These are phyloP conservation scores for Glossophaga mutica DNA, from an alignment of 2,797 vertebrate genomes.

Conservation along the genomic window DNA sequence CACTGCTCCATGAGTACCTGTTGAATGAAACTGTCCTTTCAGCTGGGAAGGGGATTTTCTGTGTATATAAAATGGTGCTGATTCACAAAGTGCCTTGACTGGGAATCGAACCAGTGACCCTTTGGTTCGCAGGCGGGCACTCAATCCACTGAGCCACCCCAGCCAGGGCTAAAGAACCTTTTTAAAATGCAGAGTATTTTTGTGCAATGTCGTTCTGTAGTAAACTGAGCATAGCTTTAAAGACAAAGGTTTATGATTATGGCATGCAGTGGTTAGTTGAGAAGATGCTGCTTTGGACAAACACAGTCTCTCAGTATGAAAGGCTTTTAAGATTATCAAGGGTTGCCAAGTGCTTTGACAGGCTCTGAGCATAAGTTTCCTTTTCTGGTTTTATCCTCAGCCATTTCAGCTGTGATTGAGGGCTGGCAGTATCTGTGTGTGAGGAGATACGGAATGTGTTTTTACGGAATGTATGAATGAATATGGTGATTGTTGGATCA, in stretches of 20 bases:
- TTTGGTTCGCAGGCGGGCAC: too few relatives aligned
- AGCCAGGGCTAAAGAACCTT: neutral
- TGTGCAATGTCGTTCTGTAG: neutral
- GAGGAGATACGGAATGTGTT: neutral
- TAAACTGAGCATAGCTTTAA: neutral
- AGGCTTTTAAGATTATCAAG: neutral
- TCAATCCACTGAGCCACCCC: too few relatives aligned
- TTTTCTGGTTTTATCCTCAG: neutral
- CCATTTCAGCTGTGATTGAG: neutral
- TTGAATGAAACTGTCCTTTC: neutral
- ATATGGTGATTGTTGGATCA: neutral
- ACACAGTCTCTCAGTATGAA: constrained; percentile 13
- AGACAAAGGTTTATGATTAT: neutral
- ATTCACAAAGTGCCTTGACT: neutral
- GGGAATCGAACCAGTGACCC: too few relatives aligned
- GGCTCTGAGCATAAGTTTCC: neutral
- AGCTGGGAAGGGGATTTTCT: neutral
- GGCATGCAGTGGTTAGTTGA: neutral
- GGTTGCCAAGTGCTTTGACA: neutral
- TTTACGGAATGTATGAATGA: neutral
- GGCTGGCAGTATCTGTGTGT: neutral
- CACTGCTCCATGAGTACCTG: neutral
- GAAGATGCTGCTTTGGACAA: constrained; percentile 25
- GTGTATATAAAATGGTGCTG: neutral
- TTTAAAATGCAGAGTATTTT: constrained; percentile 16